Base-by-base conservation (phyloP, 2,888 invertebrate species). In the Smittia sp. region DNA sequence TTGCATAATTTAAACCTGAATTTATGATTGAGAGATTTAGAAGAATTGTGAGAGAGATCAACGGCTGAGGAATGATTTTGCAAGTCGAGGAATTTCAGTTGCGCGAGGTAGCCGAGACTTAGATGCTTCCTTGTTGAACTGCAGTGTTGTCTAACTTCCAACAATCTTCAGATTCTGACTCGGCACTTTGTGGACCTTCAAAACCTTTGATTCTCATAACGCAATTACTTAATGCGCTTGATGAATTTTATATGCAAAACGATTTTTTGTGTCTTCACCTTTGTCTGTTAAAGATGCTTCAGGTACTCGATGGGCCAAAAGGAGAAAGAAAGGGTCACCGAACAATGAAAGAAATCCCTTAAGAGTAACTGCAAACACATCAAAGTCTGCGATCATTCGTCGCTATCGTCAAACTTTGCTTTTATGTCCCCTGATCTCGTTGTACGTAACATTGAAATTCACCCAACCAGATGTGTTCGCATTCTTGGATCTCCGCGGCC, bases 401-500 rank as follows among this genome's bases (percentile, higher is more conserved):
- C 9, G 9, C 32, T 32, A 6, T 32, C 32, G 32, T 32, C 32
- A 32, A 9, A 32, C 32, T 32, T 32, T 32, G 3, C 32, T 32
- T 32, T n/a, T n/a, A n/a, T n/a, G n/a, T n/a, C n/a, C n/a, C n/a
- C n/a, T n/a, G n/a, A n/a, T n/a, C n/a, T n/a, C n/a, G n/a, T n/a
- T n/a, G n/a, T n/a, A n/a, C n/a, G n/a, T n/a, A n/a, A n/a, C n/a
- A n/a, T n/a, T n/a, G n/a, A n/a, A n/a, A n/a, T n/a, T n/a, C n/a
- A n/a, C n/a, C n/a, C 32, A 32, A 32, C 32, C 58, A 58, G 58
- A 58, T 58, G 58, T 58, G 18, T 20, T 58, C 22, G 20, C 58
- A 58, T 58, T 58, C 58, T 58, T 58, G 58, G 58, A 58, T 58
- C 58, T 58, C 58, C 18, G 58, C 58, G 58, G 15, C 58, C 22